These are phyloP conservation scores for Meloidogyne exigua DNA, from an alignment of 1,140 invertebrate genomes.

Conservation along the genomic window DNA sequence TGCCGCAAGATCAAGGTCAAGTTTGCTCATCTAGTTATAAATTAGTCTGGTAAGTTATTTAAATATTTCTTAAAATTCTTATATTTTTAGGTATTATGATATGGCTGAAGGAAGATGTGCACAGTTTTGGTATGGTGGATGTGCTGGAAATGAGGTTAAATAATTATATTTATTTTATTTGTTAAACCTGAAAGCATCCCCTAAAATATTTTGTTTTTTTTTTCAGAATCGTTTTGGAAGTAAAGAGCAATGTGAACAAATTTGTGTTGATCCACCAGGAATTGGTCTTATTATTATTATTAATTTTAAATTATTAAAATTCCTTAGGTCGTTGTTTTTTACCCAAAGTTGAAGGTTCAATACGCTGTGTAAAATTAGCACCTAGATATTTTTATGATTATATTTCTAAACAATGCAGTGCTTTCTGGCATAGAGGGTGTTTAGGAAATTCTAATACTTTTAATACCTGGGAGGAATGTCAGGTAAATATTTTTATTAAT, in stretches of 20 bases:
- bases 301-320: background rate
- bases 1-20: slow-evolving; percentile 47
- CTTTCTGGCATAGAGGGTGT: slow-evolving; percentile 81
- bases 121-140: slow-evolving; percentile 80
- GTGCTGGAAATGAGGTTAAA: slow-evolving; percentile 75
- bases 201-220: slow-evolving; percentile 65
- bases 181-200: background rate
- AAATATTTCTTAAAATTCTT: slow-evolving; percentile 68
- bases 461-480: slow-evolving; percentile 77
- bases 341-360: slow-evolving; percentile 62
- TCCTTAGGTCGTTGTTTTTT: slow-evolving; percentile 54
- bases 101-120: slow-evolving; percentile 73
- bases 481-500: slow-evolving; percentile 71
- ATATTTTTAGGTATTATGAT: slow-evolving; percentile 80
- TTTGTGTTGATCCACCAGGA: slow-evolving; percentile 81
- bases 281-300: slow-evolving; percentile 68
- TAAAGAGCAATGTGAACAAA: slow-evolving; percentile 80
- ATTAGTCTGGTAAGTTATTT: slow-evolving; percentile 53
- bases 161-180: background rate
- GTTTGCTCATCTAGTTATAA: slow-evolving; percentile 41
- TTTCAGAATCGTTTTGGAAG: slow-evolving; percentile 74
- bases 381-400: slow-evolving; percentile 76
- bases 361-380: slow-evolving; percentile 50
- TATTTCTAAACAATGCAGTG: slow-evolving; percentile 71
- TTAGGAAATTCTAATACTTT: slow-evolving; percentile 81